Evolutionary conservation across 2,888 invertebrate species (phyloP), one percentile per base, ranked within the genome.

Genomic region (Ormia ochracea): DNA sequence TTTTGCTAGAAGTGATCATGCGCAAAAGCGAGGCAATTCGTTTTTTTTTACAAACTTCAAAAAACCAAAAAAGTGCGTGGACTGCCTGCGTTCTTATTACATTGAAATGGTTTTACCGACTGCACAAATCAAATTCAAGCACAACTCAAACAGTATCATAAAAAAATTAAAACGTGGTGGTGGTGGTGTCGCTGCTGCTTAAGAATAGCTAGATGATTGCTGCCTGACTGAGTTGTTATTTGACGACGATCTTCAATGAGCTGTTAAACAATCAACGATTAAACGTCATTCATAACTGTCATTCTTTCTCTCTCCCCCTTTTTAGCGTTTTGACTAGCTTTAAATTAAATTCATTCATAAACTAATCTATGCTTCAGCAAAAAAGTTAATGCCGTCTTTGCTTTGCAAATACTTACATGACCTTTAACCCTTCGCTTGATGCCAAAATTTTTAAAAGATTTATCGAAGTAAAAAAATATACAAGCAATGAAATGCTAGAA

Each of bases 251-350:
- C 66, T 80, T 80, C 80, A 80, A 76, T 72, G 76, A 80, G 76
- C 80, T 80, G 80, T 76, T 80, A 80, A 80, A 66, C 76, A 80
- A 80, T 80, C 80, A 80, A 76, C 80, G 80, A 76, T 80, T 80
- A 72, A 76, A 72, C 72, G 72, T 80, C 80, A 80, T 80, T 80
- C 80, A 80, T 72, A 80, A 72, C 66, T 80, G 80, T 72, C 80
- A 45, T 21, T 72, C 31, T 50, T 58, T 9, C 45, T 19, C 12
- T 33, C 26, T 17, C 10, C 21, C 56, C 12, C 2, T 50, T 14
- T 36, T 26, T 50, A 17, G 12, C 48, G n/a, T 38, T 28, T 36
- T 66, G 41, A 4, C 14, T 43, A 65, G 33, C 10, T 65, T 36
- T 43, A 45, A 28, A 36, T 10, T 17, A 26, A 28, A 41, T 77